Evolutionary conservation across 2,113 vertebrate species (phyloP), one percentile per base, ranked within the genome.

Genomic region (Aphyosemion australe): DNA sequence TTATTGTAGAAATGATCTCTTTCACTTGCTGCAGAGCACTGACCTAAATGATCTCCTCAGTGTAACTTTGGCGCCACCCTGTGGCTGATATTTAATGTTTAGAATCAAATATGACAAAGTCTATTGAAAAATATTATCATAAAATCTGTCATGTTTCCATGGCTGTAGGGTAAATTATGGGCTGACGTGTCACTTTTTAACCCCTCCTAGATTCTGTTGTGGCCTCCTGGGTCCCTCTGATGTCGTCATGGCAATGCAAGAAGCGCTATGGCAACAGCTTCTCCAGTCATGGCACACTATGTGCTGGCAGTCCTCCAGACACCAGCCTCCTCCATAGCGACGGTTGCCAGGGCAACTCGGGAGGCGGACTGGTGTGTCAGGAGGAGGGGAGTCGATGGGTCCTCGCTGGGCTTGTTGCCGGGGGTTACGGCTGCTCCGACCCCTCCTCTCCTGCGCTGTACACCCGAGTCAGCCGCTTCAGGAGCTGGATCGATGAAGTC

Each of bases 341-440:
- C 84, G 91, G 93, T 74, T 97, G 95, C 56, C 94, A 94, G 70
- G 94, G 95, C 3, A 94, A 95, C 91, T 94, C 94, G 0, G 95
- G 95, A 18, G 95, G 95, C n/a, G 95, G 95, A 7, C 91, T 96
- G 77, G 87, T 94, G 83, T 97, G 96, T 61, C 94, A 94, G 77
- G 91, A 73, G 1, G 84, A 92, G 73, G 78, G 66, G 0, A 94
- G 93, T 4, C 94, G 89, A 41, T 97, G 95, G 96, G 89, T 94
- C 55, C 93, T 96, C 67, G 73, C 92, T 14, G 95, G 95, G 18
- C 85, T 96, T 26, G 94, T 95, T 12, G 94, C 94, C 14, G 95
- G 95, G 87, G 94, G 93, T n/a, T 94, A 94, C 1, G 93, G 94
- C 70, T 97, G 95, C 43, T 87, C 93, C n/a, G 91, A 91, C 60